phyloP scores from a whole-genome alignment of 2,113 vertebrate species.

The Gobio gobio region DNA sequence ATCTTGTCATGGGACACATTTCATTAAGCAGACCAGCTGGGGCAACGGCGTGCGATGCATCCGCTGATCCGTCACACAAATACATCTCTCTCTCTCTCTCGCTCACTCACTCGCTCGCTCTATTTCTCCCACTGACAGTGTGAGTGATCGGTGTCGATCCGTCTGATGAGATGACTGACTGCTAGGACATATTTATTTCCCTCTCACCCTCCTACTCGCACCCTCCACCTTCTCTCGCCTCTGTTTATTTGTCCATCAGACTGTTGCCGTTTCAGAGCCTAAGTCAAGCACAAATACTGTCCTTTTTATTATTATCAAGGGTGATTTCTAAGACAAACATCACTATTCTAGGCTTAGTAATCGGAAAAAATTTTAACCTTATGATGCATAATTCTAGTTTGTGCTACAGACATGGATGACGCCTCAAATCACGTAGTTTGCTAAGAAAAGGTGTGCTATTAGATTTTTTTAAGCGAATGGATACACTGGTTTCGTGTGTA shows the following conservation, averaged over 20 bases:
- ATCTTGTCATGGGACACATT: constrained; percentile 61
- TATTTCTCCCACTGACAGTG: constrained; percentile 48
- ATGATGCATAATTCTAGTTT: not conserved
- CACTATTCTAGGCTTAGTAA: not conserved
- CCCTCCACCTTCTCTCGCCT: not conserved
- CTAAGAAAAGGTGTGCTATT: not conserved
- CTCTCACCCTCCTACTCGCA: constrained; percentile 27
- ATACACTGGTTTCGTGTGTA: not conserved
- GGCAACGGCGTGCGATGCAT: constrained; percentile 35
- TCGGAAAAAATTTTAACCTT: not conserved
- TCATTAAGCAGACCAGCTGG: constrained; percentile 58
- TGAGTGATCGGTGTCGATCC: constrained; percentile 49
- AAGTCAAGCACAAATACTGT: not conserved
- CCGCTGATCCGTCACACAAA: constrained; percentile 57
- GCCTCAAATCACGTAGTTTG: no score
- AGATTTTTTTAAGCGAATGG: not conserved
- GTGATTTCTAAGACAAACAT: not conserved
- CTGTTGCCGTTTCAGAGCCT: constrained; percentile 15
- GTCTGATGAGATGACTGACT: constrained; percentile 52
- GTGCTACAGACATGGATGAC: not conserved
- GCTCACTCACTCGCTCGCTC: constrained; percentile 37
- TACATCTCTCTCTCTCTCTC: constrained; percentile 29
- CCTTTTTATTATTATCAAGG: not conserved
- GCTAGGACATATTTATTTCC: constrained; percentile 41
- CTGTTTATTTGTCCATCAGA: constrained; percentile 46